Conservation (phyloP, 1,140 invertebrate genomes). For the Lanistes nyassanus region DNA sequence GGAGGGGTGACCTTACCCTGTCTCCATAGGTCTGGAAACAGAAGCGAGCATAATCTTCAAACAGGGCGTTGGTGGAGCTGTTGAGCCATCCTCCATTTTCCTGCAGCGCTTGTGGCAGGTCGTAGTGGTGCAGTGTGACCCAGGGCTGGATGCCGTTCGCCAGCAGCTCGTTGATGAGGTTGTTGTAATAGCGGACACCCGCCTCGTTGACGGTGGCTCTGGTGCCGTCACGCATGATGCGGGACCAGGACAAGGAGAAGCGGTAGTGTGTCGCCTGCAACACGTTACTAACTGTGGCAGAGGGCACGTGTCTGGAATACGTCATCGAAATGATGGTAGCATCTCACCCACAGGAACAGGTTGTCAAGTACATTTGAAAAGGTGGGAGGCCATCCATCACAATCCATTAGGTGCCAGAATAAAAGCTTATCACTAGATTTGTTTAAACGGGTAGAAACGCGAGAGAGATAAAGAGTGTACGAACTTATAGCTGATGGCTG, state of each 20-base stretch:
- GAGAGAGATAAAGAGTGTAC: too few species aligned
- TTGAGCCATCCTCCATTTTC: constrained; percentile 70
- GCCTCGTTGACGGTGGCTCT: constrained; percentile 31
- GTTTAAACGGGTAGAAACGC: too few species aligned
- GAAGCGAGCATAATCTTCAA: constrained; percentile 67
- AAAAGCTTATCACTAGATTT: too few species aligned
- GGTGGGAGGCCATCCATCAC: too few species aligned
- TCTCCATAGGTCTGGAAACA: constrained; percentile 64
- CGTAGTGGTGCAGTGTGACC: constrained; percentile 70
- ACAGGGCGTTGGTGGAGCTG: constrained; percentile 67
- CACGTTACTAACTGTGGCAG: too few species aligned
- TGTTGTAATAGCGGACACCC: constrained; percentile 58
- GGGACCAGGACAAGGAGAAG: constrained; percentile 60
- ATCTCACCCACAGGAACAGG: too few species aligned
- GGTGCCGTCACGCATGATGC: constrained; percentile 55
- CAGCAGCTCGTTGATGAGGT: constrained; percentile 51
- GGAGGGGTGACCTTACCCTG: too few species aligned
- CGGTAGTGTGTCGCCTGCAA: constrained; percentile 43
- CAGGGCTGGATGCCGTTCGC: constrained; percentile 37
- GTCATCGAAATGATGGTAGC: not conserved
- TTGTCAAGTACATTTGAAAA: too few species aligned
- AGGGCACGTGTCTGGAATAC: too few species aligned
- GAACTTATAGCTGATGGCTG: too few species aligned
- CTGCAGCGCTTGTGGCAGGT: constrained; percentile 61
- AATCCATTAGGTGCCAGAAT: too few species aligned